Conservation (phyloP, 2,797 vertebrate genomes). For the Leptatherina wallacei region DNA sequence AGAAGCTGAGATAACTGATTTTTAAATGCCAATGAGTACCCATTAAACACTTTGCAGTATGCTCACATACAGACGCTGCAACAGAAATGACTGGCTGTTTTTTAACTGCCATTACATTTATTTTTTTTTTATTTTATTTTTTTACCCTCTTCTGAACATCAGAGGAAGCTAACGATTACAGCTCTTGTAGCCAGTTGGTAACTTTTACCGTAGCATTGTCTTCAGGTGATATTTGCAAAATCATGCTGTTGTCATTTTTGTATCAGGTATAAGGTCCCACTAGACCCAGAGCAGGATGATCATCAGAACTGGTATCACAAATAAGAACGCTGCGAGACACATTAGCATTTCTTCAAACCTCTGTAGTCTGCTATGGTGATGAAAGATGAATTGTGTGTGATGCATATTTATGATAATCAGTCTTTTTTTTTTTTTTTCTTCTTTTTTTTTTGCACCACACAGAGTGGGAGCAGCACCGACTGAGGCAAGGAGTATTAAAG, state of each 20-base stretch:
- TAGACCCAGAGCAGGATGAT: conserved; percentile 49
- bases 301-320: conserved; percentile 35
- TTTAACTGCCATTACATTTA: conserved; percentile 17
- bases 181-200: conserved; percentile 28
- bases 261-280: conserved; percentile 61
- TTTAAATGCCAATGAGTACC: neutral
- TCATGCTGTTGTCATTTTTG: conserved; percentile 43
- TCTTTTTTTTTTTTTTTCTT: conserved; percentile 37
- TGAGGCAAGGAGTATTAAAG: conserved; percentile 41
- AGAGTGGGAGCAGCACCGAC: conserved; percentile 19
- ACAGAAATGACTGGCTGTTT: conserved; percentile 49
- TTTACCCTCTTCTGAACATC: conserved; percentile 4
- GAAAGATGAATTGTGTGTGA: conserved; percentile 60
- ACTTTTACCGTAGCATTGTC: conserved; percentile 37
- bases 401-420: conserved; percentile 68
- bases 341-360: conserved; percentile 72
- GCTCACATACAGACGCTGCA: conserved; percentile 31
- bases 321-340: conserved; percentile 59
- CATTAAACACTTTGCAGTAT: conserved; percentile 11
- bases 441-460: conserved; percentile 15
- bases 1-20: neutral
- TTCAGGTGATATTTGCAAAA: conserved; percentile 58
- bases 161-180: conserved; percentile 46
- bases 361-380: conserved; percentile 52
- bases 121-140: neutral